Conservation (phyloP, 2,113 vertebrate species). For the Thryonomys swinderianus region DNA sequence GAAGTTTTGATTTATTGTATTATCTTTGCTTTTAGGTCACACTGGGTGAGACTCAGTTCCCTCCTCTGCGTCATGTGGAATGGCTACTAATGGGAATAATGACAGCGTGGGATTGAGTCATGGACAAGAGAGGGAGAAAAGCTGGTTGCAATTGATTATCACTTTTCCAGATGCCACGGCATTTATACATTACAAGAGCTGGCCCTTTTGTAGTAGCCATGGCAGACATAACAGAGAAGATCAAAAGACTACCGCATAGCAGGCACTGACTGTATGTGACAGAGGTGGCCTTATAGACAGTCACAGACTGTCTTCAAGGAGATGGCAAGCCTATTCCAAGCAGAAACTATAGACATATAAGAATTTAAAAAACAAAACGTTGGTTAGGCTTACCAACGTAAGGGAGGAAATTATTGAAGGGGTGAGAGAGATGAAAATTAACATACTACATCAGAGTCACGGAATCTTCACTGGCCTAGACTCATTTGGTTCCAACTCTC, state of each 20-base stretch:
- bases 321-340: not conserved
- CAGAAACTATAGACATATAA: not conserved
- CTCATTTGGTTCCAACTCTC: not conserved
- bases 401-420: not conserved
- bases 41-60: constrained; percentile 33
- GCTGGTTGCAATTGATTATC: not conserved
- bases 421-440: not conserved
- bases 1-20: constrained; percentile 10
- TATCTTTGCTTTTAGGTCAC: constrained; percentile 18
- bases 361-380: not conserved
- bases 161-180: constrained; percentile 42
- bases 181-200: not conserved
- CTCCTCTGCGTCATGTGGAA: constrained; percentile 47
- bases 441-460: not conserved
- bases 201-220: not conserved
- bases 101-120: constrained; percentile 55
- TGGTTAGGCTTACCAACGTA: not conserved
- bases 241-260: not conserved
- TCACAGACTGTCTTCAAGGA: not conserved
- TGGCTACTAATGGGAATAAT: constrained; percentile 45
- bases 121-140: not conserved
- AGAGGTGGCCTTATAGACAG: not conserved
- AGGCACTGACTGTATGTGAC: not conserved
- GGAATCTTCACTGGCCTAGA: not conserved
- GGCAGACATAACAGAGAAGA: not conserved